Evolutionary conservation across 2,113 vertebrate species (phyloP), one percentile per base, ranked within the genome.

Genomic region (Zapornia atra): DNA sequence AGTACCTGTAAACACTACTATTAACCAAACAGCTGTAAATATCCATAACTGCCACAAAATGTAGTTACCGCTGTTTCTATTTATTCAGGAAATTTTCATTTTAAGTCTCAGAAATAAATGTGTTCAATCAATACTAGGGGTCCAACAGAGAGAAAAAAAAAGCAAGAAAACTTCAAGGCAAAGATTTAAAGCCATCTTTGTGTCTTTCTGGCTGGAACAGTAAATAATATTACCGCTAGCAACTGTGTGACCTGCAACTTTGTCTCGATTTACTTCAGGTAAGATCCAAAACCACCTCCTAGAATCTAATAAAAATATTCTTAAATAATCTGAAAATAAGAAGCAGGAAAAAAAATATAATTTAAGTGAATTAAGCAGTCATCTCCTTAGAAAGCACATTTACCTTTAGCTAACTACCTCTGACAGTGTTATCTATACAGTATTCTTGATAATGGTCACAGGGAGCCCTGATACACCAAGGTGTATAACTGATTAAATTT

Each of bases 1-100:
- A 96, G 72, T 75, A 94, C 53, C 42, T 82, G 92, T 57, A 92
- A 97, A 94, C 34, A 92, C 61, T 61, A 76, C 83, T 82, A 94
- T 94, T 92, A 96, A 81, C 88, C 54, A 81, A 95, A 96, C 38
- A 72, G 72, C 56, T 79, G 68, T 75, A 96, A 96, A 96, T 91
- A 91, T 50, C 65, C 73, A 69, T 93, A 96, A 96, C 86, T 72
- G 86, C 19, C 38, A 72, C 61, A 89, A 93, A 96, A 94, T 33
- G 20, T 54, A 89, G 65, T 85, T 87, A 94, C 81, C 0, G 69
- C 77, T 96, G 86, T 82, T 96, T 84, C 90, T 96, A 89, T 93
- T 96, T 92, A 96, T 89, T 96, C 77, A 72, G 28, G 65, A 82
- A 86, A 82, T 87, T 93, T 88, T 91, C 80, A 92, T 89, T 95